Base-by-base conservation (phyloP, 2,113 vertebrate species). In the Budorcas taxicolor region DNA sequence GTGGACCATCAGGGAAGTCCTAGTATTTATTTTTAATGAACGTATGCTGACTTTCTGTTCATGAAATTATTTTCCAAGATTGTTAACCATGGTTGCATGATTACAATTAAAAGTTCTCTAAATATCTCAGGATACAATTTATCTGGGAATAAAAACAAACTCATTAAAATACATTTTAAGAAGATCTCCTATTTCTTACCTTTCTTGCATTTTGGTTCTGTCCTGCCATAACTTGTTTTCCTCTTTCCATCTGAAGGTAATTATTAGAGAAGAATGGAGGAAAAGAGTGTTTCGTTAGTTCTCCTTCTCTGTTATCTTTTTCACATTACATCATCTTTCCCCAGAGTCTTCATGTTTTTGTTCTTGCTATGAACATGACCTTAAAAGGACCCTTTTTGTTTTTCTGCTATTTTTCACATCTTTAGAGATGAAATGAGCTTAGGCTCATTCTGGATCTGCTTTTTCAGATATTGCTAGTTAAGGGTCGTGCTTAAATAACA, bases 301-400 rank as follows among this genome's bases (percentile, higher is more conserved):
- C 83, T 97, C 43, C 45, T 95, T 95, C 40, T 78, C 78, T 55
- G 14, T 92, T 97, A 94, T 83, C 85, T 86, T 83, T 90, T 93
- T 67, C 93, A 87, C 13, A 86, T 93, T 86, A 50, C 83, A 78
- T 91, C 86, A 89, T 89, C 58, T 86, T 96, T 57, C 43, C 82
- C 29, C 57, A 83, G 47, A 83, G 43, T n/a, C 40, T 83, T 82
- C 64, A 27, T 74, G 52, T n/a, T 95, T 90, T 91, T 45, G 29
- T 96, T 74, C 40, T 62, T 96, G 83, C 58, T 86, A 36, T 89
- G 71, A 96, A 58, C 17, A 31, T 60, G 71, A 95, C 87, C 55
- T 95, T 93, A 84, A 43, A 90, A 80, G 55, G 43, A 50, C 58
- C 53, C 62, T 86, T 91, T 71, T n/a, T 2, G 3, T 7, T 40